These are phyloP conservation scores for Lathronympha strigana DNA, from an alignment of 2,888 invertebrate genomes.

Conservation along the genomic window DNA sequence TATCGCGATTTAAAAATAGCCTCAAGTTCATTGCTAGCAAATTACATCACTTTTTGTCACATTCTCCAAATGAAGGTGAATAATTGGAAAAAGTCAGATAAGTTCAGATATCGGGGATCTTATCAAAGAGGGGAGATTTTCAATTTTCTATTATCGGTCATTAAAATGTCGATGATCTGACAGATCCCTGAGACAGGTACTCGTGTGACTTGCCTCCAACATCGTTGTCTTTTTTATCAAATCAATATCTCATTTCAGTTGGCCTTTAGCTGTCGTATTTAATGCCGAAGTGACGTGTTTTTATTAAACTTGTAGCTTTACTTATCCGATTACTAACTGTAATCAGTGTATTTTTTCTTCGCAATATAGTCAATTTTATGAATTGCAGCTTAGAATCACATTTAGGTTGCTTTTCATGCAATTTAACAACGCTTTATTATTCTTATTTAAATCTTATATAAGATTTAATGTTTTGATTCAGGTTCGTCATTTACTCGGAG, in stretches of 20 bases:
- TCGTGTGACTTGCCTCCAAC: conserved; percentile 53
- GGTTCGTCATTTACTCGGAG: conserved; percentile 84
- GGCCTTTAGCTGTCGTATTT: conserved; percentile 4
- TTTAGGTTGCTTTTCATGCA: no score
- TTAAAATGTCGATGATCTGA: conserved; percentile 58
- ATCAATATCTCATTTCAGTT: conserved; percentile 35
- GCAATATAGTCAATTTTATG: no score
- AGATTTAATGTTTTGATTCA: conserved; percentile 43
- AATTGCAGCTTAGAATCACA: no score
- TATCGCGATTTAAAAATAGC: no score
- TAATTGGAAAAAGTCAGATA: conserved; percentile 50
- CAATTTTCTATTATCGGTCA: conserved; percentile 69
- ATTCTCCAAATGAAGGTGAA: no score
- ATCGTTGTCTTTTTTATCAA: conserved; percentile 49
- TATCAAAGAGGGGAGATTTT: conserved; percentile 60
- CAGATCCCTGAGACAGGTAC: conserved; percentile 62
- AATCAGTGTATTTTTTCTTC: no score
- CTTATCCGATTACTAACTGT: neutral
- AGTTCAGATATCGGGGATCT: conserved; percentile 41
- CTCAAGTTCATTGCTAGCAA: no score
- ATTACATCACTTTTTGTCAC: neutral
- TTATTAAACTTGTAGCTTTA: conserved; percentile 19
- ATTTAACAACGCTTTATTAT: no score
- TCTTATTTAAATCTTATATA: conserved; percentile 10
- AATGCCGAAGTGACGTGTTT: conserved; percentile 6